Conservation (phyloP, 2,797 vertebrate genomes). For the Hafferia zeledoni region DNA sequence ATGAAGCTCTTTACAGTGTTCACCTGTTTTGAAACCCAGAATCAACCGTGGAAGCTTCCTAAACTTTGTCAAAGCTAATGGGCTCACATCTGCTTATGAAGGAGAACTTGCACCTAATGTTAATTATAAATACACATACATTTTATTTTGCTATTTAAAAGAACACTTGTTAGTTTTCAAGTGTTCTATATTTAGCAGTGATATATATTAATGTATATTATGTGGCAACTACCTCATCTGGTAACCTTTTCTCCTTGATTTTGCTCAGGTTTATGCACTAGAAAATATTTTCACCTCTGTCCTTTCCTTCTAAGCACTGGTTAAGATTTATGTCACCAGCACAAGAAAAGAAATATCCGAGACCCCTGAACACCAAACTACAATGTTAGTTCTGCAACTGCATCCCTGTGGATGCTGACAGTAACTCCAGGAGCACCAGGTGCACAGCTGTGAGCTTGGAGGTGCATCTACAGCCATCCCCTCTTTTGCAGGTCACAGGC, state of each 20-base stretch:
- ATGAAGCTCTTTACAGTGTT: background rate
- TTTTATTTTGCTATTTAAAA: background rate
- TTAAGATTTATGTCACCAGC: background rate
- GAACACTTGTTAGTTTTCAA: background rate
- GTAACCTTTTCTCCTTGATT: background rate
- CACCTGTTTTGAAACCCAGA: background rate
- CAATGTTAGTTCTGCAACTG: background rate
- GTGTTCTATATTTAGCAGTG: background rate
- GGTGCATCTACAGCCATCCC: background rate
- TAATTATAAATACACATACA: background rate
- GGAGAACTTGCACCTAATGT: background rate
- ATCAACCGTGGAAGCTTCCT: background rate
- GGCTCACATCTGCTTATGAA: background rate
- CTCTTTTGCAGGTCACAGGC: background rate
- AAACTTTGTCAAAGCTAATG: background rate
- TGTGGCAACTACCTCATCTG: background rate
- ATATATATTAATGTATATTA: background rate
- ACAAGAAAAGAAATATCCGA: background rate
- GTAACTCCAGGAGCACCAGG: background rate
- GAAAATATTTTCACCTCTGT: background rate
- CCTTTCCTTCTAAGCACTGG: background rate
- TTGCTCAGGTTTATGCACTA: background rate
- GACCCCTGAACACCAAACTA: background rate
- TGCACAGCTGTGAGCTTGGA: rapidly evolving
- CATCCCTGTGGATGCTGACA: background rate